Evolutionary conservation across 1,140 invertebrate genomes (phyloP), one percentile per base, ranked within the genome.

Genomic region (Drosophila ercepeae): DNA sequence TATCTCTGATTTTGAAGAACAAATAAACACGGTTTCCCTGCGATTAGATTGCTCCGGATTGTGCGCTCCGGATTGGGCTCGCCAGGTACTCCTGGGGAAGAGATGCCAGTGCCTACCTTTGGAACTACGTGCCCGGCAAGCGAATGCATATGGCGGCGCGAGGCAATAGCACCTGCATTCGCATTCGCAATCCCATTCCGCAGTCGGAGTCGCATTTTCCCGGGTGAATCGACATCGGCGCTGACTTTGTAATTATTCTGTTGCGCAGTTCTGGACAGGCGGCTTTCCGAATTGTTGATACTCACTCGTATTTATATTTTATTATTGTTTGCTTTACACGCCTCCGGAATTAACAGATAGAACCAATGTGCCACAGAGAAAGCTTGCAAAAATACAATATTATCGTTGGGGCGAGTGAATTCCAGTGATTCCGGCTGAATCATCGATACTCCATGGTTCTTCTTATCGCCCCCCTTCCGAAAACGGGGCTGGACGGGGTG

Each of bases 181-280:
- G 63, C 68, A 59, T 42, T 42, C 72, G 58, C 73, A 82, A n/a
- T n/a, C n/a, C n/a, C n/a, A n/a, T n/a, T n/a, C n/a, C 78, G 63
- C 68, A 59, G 42, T 42, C 72, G 58, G 68, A 82, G 46, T 82
- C 73, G 60, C 52, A 81, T 58, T 75, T 60, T 23, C 51, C 49
- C 42, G 16, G 36, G n/a, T n/a, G n/a, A n/a, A n/a, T n/a, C n/a
- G n/a, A n/a, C n/a, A n/a, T n/a, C n/a, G 53, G 50, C 64, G 70
- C 64, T 81, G 57, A 64, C 71, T 72, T 72, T 86, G 72, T 79
- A 84, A 84, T 84, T 84, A 72, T 73, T 79, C 67, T 67, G 72
- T 73, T 84, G 79, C 79, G 81, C 76, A 86, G 79, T 84, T 55
- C 54, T n/a, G n/a, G n/a, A n/a, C 46, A 18, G 32, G 25, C 44